phyloP scores from a whole-genome alignment of 2,888 invertebrate species.

The Drosophila prolongata region DNA sequence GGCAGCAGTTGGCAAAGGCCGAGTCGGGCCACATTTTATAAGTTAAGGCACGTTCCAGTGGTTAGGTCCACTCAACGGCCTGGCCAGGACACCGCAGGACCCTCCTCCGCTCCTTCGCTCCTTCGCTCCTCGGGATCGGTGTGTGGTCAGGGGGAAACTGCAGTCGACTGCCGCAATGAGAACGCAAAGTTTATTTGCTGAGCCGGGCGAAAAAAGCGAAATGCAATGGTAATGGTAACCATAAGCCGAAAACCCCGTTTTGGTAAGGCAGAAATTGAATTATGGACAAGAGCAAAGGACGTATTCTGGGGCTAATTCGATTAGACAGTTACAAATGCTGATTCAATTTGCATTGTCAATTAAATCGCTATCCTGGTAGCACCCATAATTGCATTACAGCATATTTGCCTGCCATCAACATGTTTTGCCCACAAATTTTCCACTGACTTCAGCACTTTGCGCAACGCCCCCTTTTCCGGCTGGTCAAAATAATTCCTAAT shows the following conservation, averaged over 20 bases:
- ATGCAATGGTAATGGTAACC: not conserved
- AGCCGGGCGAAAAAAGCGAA: conserved; percentile 45
- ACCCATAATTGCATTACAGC: conserved; percentile 63
- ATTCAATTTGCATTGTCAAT: conserved; percentile 76
- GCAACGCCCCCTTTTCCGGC: conserved; percentile 62
- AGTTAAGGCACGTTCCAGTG: conserved; percentile 78
- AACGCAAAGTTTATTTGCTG: conserved; percentile 71
- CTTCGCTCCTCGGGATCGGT: not conserved
- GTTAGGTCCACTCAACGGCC: conserved; percentile 52
- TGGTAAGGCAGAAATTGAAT: conserved; percentile 69
- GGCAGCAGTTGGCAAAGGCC: conserved; percentile 46
- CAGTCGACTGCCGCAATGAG: conserved; percentile 69
- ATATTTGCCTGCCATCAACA: conserved; percentile 45
- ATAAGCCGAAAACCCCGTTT: conserved; percentile 20
- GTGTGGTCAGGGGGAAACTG: conserved; percentile 42
- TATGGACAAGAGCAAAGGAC: conserved; percentile 52
- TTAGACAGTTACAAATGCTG: conserved; percentile 67
- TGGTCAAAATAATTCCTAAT: conserved; percentile 58
- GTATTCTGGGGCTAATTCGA: conserved; percentile 51
- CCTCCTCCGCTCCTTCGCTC: not conserved
- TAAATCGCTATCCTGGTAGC: conserved; percentile 46
- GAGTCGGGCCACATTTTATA: conserved; percentile 66
- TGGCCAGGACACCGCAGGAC: conserved; percentile 11
- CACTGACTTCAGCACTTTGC: conserved; percentile 49
- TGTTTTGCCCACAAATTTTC: conserved; percentile 35